Base-by-base conservation (phyloP, 2,797 vertebrate genomes). In the Myotis findleyi region DNA sequence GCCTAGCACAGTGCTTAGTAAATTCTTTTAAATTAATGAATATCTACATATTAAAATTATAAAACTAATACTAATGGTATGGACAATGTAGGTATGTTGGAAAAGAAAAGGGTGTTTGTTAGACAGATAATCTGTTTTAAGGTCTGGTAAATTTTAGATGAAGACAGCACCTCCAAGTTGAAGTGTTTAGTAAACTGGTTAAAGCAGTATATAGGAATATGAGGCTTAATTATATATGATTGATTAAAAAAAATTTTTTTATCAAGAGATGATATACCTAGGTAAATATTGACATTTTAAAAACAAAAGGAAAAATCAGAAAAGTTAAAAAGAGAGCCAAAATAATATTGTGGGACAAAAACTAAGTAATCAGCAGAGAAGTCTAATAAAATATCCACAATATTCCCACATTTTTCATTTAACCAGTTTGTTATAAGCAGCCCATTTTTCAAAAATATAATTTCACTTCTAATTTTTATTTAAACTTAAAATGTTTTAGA, bases 381-480 rank as follows among this genome's bases (percentile, higher is more conserved):
- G 41, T 21, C 10, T 93, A 93, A 59, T 88, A 81, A 91, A 91
- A 64, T 49, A 88, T 27, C 69, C 79, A 3, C 16, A 75, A 0
- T 90, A 76, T 87, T 59, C 53, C 49, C 25, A 79, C 18, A 69
- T 93, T 93, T 82, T 79, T 90, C 64, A 66, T 90, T 97, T 79
- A 96, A 89, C 36, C n/a, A 93, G 18, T 10, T 38, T 88, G 18
- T 64, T 95, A 62, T 75, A 44, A 83, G 25, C 44, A 91, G 36
- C 36, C 27, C 13, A 62, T 77, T 96, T 95, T 94, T 47, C 9
- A 87, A 86, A 87, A 92, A 71, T 72, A 44, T 1, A 30, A 2
- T 69, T 90, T 81, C 17, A 66, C n/a, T 87, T 80, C 93, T 86
- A 51, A 49, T 89, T 94, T 95, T 93, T 5, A 57, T 66, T 95